phyloP scores from a whole-genome alignment of 2,113 vertebrate species.

The Gracilinanus agilis region DNA sequence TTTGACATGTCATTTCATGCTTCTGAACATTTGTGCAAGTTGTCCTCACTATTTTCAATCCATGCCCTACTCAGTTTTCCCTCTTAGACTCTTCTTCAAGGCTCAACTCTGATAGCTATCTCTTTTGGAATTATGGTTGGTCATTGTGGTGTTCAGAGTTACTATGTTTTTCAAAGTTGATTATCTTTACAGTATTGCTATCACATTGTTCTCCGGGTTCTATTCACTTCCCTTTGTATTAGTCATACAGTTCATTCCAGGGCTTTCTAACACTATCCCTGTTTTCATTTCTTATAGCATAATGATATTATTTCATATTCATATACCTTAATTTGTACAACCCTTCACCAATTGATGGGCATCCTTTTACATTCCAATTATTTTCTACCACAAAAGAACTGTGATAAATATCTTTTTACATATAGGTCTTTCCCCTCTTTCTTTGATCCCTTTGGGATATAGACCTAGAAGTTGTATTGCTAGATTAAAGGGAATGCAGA shows the following conservation, averaged over 20 bases:
- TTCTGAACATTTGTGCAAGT: background rate
- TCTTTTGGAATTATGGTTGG: background rate
- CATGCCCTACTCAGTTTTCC: background rate
- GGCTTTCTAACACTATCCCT: background rate
- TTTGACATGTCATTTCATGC: background rate
- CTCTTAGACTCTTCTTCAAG: conserved; percentile 41
- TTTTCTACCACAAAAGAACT: background rate
- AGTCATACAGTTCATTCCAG: background rate
- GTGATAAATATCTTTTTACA: background rate
- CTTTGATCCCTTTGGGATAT: background rate
- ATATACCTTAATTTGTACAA: background rate
- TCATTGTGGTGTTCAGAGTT: background rate
- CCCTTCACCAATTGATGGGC: background rate
- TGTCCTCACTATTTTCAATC: conserved; percentile 19
- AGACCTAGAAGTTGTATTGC: background rate
- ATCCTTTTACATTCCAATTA: background rate
- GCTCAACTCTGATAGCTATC: background rate
- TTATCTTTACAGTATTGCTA: background rate
- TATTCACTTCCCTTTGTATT: background rate
- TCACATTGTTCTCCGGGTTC: background rate
- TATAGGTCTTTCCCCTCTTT: background rate
- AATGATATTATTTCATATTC: background rate
- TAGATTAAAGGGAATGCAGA: background rate
- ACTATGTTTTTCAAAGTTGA: background rate
- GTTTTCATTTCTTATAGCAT: background rate